These are phyloP conservation scores for Bombus breviceps DNA, from an alignment of 1,140 invertebrate species.

Conservation along the genomic window DNA sequence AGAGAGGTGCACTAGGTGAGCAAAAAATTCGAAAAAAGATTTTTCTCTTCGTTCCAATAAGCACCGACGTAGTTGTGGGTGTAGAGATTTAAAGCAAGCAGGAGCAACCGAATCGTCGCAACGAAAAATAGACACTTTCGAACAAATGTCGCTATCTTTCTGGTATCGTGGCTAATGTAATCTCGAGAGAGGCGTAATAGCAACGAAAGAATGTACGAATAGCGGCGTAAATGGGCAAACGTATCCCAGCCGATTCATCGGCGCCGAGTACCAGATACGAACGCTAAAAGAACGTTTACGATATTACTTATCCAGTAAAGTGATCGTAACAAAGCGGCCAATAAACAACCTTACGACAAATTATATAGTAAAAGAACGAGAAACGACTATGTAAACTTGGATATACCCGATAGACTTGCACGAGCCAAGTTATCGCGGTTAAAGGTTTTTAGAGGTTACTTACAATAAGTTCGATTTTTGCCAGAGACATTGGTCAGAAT, in stretches of 20 bases:
- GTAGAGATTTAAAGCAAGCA: no score
- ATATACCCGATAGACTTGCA: not conserved
- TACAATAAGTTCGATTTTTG: no score
- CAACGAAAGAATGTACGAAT: not conserved
- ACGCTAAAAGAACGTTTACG: conserved; percentile 30
- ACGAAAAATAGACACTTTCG: not conserved
- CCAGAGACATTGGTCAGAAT: no score
- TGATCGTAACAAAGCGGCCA: conserved; percentile 25
- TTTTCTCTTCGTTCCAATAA: no score
- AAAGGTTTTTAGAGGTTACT: not conserved
- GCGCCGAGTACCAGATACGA: conserved; percentile 4
- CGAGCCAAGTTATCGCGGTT: not conserved
- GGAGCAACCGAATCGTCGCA: not conserved
- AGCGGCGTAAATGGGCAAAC: conserved; percentile 8
- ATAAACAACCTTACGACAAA: conserved; percentile 33
- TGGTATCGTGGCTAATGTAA: not conserved
- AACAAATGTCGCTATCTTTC: not conserved
- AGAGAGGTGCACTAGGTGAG: no score
- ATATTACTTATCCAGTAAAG: conserved; percentile 43
- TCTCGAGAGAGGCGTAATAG: conserved; percentile 1
- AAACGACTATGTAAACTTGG: not conserved
- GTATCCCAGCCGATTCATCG: conserved; percentile 14
- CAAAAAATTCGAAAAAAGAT: no score
- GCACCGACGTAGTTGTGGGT: no score
- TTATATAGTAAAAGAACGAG: not conserved